Base-by-base conservation (phyloP, 2,888 invertebrate genomes). In the Hofmannophila pseudospretella region DNA sequence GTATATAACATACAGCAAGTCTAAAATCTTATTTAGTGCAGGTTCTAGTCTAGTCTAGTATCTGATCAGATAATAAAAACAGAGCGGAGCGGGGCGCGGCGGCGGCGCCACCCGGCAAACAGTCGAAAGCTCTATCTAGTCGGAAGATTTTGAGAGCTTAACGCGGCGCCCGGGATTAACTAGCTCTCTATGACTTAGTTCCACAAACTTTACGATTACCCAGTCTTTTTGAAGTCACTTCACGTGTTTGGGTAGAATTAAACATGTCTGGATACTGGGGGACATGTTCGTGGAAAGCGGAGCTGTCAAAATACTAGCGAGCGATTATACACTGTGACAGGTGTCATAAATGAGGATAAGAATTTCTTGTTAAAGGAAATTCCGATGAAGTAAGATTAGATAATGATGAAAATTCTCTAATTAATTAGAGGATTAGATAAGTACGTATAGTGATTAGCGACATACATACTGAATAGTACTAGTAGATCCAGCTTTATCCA, bases 121-220 rank as follows among this genome's bases (percentile, higher is more conserved):
- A 58, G 48, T 42, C 53, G 47, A 67, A 61, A 63, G 59, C 68
- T 58, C 58, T 67, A 67, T 67, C 68, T 66, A 52, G 54, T 57
- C 58, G 51, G 55, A 58, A 64, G 67, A 68, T 72, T 65, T 58
- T 56, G 28, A 33, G 32, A 33, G 32, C 32, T 33, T 33, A 33
- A 33, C 32, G 32, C 58, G 51, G 49, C 54, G 53, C 43, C 40
- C 41, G 54, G 67, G 77, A 77, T 81, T 79, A 77, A 62, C 65
- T 53, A 48, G 63, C 65, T 60, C 63, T 54, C 51, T 57, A 51
- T 45, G 61, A 60, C 56, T 59, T 55, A 57, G 52, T 53, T 54
- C 47, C 58, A 56, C 44, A 63, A 67, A 66, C 57, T 66, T 58
- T 39, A 51, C 54, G 51, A 62, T 62, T 65, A 64, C 45, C 47